Evolutionary conservation across 2,113 vertebrate genomes (phyloP).

Genomic region (Atrichornis clamosus): DNA sequence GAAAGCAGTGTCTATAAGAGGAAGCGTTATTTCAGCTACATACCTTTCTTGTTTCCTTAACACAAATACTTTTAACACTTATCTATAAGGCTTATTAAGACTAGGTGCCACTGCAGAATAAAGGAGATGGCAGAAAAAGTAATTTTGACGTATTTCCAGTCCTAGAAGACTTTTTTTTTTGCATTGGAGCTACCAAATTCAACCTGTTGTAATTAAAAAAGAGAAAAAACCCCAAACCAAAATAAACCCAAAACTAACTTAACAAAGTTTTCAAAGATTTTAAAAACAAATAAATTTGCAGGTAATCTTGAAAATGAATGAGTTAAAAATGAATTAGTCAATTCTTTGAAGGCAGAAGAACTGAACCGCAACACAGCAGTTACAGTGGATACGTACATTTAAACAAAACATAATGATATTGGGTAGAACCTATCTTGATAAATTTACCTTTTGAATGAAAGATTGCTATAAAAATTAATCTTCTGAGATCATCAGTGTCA

Average conservation of each 20-base stretch:
- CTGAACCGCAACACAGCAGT: not conserved
- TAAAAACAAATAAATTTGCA: not conserved
- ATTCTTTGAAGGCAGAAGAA: not conserved
- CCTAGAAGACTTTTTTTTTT: not conserved
- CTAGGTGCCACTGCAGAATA: not conserved
- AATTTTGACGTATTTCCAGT: not conserved
- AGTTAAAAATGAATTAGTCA: not conserved
- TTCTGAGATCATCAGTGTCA: not conserved
- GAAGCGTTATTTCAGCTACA: not conserved
- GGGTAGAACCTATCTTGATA: not conserved
- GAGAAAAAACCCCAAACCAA: not conserved
- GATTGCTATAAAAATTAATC: not conserved
- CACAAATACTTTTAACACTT: not conserved
- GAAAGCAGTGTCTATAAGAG: not conserved
- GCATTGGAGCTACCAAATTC: not conserved
- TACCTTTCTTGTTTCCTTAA: not conserved
- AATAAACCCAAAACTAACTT: not conserved
- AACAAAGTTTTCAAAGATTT: not conserved
- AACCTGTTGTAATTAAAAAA: not conserved
- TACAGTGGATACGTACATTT: not conserved
- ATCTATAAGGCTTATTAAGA: not conserved
- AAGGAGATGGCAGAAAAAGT: not conserved
- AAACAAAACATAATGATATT: not conserved
- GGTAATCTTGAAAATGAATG: not conserved
- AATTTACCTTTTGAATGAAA: not conserved